A percentile compares a stretch with the other conserved stretches of the same genome.
phyloP scores from a whole-genome alignment of 2,888 invertebrate species.

The Parthenolecanium corni region DNA sequence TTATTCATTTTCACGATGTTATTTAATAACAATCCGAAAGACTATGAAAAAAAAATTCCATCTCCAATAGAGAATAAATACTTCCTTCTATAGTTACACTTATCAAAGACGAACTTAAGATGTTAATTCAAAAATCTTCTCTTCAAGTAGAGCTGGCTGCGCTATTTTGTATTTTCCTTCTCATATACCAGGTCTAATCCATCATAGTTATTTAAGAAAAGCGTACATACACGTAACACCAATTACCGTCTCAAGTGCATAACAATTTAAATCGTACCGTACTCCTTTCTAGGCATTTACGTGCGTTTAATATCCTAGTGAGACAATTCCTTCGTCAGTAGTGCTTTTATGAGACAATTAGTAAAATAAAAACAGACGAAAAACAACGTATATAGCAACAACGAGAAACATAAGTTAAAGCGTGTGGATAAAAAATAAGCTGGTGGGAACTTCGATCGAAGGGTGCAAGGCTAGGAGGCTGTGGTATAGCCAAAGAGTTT shows the following conservation, averaged over 20 bases:
- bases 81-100: too few species aligned
- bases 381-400: too few species aligned
- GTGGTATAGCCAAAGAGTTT: slow-evolving; percentile 2
- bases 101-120: too few species aligned
- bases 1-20: too few species aligned
- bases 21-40: too few species aligned
- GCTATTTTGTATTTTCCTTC: too few species aligned
- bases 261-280: neutral
- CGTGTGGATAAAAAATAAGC: neutral
- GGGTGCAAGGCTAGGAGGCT: neutral
- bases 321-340: neutral
- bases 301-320: neutral
- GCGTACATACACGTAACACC: neutral
- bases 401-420: neutral
- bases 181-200: neutral
- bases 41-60: too few species aligned
- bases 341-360: slow-evolving; percentile 1
- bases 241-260: neutral
- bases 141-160: too few species aligned
- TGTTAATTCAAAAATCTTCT: too few species aligned
- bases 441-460: slow-evolving; percentile 23
- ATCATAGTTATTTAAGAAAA: too few species aligned
- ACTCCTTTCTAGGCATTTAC: neutral
- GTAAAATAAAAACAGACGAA: too few species aligned
- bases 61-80: too few species aligned